Base-by-base conservation (phyloP, 1,140 invertebrate species). In the Habropoda laboriosa region DNA sequence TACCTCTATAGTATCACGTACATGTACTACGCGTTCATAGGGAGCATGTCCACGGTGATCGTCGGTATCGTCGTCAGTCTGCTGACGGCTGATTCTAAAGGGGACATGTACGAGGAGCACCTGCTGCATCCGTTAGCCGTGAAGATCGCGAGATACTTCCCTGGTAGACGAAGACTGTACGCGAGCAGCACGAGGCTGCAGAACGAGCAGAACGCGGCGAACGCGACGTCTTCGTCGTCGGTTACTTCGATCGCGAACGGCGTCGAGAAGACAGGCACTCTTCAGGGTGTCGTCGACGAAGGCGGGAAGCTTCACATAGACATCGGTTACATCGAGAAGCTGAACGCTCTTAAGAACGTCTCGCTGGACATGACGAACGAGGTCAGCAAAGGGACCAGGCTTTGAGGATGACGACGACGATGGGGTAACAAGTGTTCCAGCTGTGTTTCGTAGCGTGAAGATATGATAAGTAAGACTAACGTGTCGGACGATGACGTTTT, bases 1-100 rank as follows among this genome's bases (percentile, higher is more conserved):
- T 91, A 92, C 21, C 88, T 96, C 12, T 96, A 96, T 84, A 94
- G 94, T 8, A 94, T 96, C 49, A 96, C 95, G 7, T 96, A 96
- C 86, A 96, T 96, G 96, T 96, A 96, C 88, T 96, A 96, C 87
- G 95, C 95, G 32, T 88, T 96, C 5, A 93, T 96, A 51, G 96
- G 96, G 2, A 96, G 95, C 63, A 81, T 94, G 18, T 93, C 96
- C 30, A 96, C 96, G 0, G 92, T 96, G 0, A 68, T 95, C 5
- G 90, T 96, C 38, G 96, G 96, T 0, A 94, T 94, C 8, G 88
- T 96, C 10, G 93, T 96, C 32, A 96, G 96, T 87, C 94, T 94
- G 47, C 80, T 96, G 24, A 96, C 95, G 61, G 94, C 93, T 10
- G 93, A 94, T 70, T 90, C 93, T 10, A 93, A 96, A 51, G 94